These are phyloP conservation scores for Serinus canaria DNA, from an alignment of 2,113 vertebrate genomes.

Conservation along the genomic window DNA sequence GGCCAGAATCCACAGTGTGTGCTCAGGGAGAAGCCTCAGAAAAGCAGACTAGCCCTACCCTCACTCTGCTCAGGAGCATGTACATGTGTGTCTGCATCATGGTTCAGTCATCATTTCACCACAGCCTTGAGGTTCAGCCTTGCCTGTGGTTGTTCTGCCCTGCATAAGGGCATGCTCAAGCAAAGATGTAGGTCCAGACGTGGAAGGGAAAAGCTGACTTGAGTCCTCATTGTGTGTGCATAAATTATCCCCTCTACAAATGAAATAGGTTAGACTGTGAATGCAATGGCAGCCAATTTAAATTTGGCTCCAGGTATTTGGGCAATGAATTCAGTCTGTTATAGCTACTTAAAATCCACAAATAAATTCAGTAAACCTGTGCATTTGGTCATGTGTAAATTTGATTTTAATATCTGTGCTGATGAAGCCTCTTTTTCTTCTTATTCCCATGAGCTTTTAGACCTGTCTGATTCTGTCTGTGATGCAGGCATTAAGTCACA, in stretches of 20 bases:
- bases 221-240: accelerated
- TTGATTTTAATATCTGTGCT: background rate
- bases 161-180: accelerated
- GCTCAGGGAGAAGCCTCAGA: background rate
- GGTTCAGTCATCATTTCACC: background rate
- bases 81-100: background rate
- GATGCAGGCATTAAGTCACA: background rate
- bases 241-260: background rate
- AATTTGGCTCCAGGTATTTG: background rate
- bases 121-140: background rate
- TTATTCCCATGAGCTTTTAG: background rate
- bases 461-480: background rate
- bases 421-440: background rate
- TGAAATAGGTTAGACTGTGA: background rate
- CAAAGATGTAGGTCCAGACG: background rate
- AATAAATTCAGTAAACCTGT: background rate
- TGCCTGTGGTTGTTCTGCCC: background rate
- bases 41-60: background rate
- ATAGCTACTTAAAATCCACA: background rate
- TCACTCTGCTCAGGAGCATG: background rate
- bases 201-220: background rate
- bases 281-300: background rate
- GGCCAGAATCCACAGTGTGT: background rate
- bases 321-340: background rate
- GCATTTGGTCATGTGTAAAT: background rate